Evolutionary conservation across 2,797 vertebrate species (phyloP).

Genomic region (Enteromius mattozi): DNA sequence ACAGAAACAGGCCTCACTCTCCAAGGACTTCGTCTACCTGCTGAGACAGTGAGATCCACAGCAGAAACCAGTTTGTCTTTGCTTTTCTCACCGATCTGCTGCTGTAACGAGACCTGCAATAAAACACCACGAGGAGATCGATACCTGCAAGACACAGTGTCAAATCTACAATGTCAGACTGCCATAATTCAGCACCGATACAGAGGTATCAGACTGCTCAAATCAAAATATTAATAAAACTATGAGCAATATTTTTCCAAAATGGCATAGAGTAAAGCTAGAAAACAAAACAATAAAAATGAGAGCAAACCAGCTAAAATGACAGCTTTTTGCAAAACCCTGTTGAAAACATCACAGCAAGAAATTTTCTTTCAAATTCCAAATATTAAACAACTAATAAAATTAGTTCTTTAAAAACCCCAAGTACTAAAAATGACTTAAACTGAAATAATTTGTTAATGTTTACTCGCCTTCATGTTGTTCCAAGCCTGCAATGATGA

Average conservation of each 20-base stretch:
- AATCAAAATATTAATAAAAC: not conserved
- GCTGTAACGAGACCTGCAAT: not conserved
- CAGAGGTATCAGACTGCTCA: not conserved
- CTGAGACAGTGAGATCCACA: not conserved
- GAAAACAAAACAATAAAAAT: not conserved
- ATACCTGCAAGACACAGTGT: not conserved
- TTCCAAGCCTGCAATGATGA: not conserved
- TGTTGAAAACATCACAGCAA: not conserved
- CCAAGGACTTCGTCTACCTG: not conserved
- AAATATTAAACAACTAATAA: not conserved
- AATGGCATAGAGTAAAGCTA: not conserved
- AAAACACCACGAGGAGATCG: not conserved
- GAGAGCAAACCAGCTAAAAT: not conserved
- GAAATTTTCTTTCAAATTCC: not conserved
- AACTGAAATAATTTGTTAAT: too few species aligned
- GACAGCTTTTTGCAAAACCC: not conserved
- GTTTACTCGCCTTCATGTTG: not conserved
- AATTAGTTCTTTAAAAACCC: not conserved
- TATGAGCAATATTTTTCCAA: not conserved
- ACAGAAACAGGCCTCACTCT: not conserved
- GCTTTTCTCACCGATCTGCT: not conserved
- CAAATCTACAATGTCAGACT: not conserved
- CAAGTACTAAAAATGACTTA: not conserved
- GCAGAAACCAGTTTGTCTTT: not conserved
- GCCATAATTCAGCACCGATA: not conserved